Evolutionary conservation across 2,888 invertebrate species (phyloP).

Genomic region (Neuroscelio doddi): DNA sequence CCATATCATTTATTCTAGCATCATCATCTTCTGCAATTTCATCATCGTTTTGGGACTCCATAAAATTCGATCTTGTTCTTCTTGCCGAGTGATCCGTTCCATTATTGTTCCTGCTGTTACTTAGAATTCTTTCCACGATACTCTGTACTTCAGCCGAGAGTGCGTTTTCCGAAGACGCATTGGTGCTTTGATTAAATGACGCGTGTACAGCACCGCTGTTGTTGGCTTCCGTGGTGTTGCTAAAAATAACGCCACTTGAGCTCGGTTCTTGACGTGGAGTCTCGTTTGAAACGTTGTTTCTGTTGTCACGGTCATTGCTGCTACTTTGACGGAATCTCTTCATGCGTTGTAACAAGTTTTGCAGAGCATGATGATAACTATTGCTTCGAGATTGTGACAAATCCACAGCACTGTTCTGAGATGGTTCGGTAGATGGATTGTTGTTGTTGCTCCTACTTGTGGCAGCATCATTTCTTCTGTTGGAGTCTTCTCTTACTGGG

Average conservation of each 20-base stretch:
- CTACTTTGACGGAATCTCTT: background rate
- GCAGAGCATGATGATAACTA: conserved; percentile 4
- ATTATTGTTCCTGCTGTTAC: conserved; percentile 32
- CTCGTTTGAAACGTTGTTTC: background rate
- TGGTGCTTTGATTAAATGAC: conserved; percentile 7
- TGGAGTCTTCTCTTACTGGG: background rate
- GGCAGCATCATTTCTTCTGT: conserved; percentile 11
- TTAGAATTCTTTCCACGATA: conserved; percentile 54
- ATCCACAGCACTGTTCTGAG: conserved; percentile 3
- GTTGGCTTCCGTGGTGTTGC: conserved; percentile 6
- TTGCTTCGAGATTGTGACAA: background rate
- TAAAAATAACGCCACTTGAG: background rate
- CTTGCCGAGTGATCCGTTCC: too few relatives aligned
- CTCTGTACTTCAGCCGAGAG: conserved; percentile 52
- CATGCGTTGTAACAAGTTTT: conserved; percentile 1
- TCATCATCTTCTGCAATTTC: conserved; percentile 30
- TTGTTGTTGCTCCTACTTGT: background rate
- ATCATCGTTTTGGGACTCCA: too few relatives aligned
- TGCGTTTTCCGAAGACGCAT: conserved; percentile 21
- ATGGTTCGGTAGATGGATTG: background rate
- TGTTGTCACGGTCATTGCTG: background rate
- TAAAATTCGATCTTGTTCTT: too few relatives aligned
- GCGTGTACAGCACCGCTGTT: conserved; percentile 4
- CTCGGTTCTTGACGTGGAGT: background rate
- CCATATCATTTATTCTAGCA: background rate